These are phyloP conservation scores for Epistrophella euchroma DNA, from an alignment of 2,888 invertebrate species.

Conservation along the genomic window DNA sequence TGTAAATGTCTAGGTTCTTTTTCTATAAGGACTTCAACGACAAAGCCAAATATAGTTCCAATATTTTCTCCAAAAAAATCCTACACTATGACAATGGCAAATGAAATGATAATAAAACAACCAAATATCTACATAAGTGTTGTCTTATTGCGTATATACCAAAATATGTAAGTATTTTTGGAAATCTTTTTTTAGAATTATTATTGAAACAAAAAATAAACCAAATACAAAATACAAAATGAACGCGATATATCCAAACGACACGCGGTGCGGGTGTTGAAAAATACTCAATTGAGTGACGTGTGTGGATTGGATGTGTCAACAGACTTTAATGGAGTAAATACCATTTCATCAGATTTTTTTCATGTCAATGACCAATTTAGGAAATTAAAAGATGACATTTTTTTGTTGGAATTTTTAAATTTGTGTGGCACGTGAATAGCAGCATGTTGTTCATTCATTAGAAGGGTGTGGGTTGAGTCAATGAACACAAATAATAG, in stretches of 20 bases:
- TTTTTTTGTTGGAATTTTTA: conserved; percentile 10
- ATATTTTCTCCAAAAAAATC: no score
- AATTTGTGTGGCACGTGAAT: conserved; percentile 5
- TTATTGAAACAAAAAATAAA: background rate
- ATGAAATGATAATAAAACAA: no score
- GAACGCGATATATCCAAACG: conserved; percentile 1
- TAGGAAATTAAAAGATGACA: conserved; percentile 38
- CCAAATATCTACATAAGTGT: no score
- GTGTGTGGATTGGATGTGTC: conserved; percentile 60
- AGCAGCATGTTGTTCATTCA: background rate
- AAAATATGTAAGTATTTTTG: conserved; percentile 27
- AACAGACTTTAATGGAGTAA: conserved; percentile 46
- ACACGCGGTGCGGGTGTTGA: conserved; percentile 21
- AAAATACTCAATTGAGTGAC: conserved; percentile 47
- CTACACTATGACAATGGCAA: no score
- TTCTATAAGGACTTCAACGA: no score
- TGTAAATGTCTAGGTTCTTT: no score
- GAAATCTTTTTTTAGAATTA: conserved; percentile 62
- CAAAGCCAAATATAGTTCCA: no score
- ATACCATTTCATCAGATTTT: conserved; percentile 58
- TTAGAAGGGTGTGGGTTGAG: background rate
- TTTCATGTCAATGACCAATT: conserved; percentile 70
- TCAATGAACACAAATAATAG: background rate
- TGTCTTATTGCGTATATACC: no score
- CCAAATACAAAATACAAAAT: background rate